Evolutionary conservation across 2,797 vertebrate species (phyloP).

Genomic region (Periparus ater): DNA sequence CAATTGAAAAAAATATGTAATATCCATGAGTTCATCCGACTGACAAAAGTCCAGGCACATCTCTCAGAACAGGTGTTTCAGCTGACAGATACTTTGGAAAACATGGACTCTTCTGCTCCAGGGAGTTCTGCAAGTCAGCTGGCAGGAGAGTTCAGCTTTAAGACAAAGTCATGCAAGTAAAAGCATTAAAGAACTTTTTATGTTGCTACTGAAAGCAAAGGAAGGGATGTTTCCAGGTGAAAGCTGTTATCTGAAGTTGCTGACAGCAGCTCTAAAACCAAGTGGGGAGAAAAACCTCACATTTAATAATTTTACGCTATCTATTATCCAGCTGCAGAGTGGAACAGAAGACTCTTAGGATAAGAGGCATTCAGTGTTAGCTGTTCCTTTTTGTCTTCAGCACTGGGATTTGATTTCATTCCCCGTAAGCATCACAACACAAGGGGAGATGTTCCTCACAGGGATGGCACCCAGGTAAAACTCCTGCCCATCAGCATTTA

Average conservation of each 20-base stretch:
- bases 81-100: background rate
- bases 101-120: background rate
- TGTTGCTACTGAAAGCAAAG: background rate
- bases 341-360: background rate
- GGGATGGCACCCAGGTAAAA: background rate
- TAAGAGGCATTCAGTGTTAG: background rate
- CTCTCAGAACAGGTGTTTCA: background rate
- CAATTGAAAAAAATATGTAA: background rate
- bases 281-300: no score
- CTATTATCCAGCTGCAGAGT: background rate
- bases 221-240: background rate
- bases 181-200: background rate
- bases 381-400: background rate
- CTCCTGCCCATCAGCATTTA: background rate
- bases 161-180: background rate
- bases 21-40: background rate
- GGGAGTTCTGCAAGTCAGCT: background rate
- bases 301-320: background rate
- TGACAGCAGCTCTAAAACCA: background rate
- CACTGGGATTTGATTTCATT: background rate
- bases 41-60: background rate
- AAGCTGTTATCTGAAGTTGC: background rate
- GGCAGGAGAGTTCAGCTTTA: background rate
- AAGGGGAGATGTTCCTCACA: background rate
- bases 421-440: fast-evolving